These are phyloP conservation scores for Protonemura montana DNA, from an alignment of 2,888 invertebrate genomes.

Conservation along the genomic window DNA sequence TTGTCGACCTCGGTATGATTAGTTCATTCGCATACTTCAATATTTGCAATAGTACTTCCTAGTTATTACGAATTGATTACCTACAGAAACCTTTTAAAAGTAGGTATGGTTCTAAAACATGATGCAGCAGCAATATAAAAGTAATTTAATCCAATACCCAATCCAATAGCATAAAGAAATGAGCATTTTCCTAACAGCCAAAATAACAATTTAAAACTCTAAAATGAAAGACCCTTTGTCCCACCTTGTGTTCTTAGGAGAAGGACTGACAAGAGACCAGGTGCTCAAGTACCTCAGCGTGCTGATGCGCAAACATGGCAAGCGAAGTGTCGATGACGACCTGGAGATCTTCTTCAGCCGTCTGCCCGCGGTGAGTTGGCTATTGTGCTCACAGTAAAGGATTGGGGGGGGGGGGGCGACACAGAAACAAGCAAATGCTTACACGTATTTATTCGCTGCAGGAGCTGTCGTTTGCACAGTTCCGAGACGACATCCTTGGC, in stretches of 20 bases:
- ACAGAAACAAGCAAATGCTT: background rate
- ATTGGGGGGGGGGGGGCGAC: conserved; percentile 42
- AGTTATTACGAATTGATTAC: too few relatives aligned
- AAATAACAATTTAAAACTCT: too few relatives aligned
- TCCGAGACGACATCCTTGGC: conserved; percentile 42
- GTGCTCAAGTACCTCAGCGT: conserved; percentile 52
- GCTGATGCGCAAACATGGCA: conserved; percentile 50
- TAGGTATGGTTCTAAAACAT: too few relatives aligned
- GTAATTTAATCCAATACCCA: too few relatives aligned
- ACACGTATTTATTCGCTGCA: background rate
- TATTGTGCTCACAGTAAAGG: conserved; percentile 3
- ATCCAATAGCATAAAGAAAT: too few relatives aligned
- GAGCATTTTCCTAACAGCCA: too few relatives aligned
- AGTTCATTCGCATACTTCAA: too few relatives aligned
- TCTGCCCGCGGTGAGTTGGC: background rate
- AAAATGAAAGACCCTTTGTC: too few relatives aligned
- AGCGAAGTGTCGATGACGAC: conserved; percentile 26
- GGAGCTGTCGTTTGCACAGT: conserved; percentile 37
- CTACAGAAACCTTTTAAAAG: too few relatives aligned
- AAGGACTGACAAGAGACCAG: conserved; percentile 52
- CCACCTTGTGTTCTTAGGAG: conserved; percentile 50
- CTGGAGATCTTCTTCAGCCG: background rate
- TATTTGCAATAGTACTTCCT: too few relatives aligned
- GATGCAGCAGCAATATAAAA: too few relatives aligned
- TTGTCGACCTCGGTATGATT: background rate